Base-by-base conservation (phyloP, 2,797 vertebrate genomes). In the Micropoecilia bifurca region DNA sequence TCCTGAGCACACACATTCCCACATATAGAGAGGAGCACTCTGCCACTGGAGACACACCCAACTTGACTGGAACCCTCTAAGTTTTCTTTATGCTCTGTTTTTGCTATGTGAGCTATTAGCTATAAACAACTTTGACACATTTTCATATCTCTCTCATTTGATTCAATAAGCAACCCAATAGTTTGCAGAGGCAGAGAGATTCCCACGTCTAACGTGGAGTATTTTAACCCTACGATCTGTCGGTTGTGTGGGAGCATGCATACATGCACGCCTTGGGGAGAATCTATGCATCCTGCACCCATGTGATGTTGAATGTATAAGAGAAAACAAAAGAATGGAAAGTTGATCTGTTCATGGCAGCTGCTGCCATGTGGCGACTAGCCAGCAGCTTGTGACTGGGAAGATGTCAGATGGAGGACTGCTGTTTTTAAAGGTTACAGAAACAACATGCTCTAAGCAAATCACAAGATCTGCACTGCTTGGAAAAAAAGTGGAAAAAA, bases 341-440 rank as follows among this genome's bases (percentile, higher is more conserved):
- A 87, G 86, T 90, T 85, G 88, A 91, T 82, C 74, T 87, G 84
- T 84, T 89, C 66, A 55, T 83, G 82, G 79, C 83, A 87, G 89
- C 91, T 93, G 80, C 84, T 86, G 91, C 91, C 93, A 93, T 90
- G 87, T 95, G 95, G 94, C 85, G 66, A 88, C 85, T 86, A 86
- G 91, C 90, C 87, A 93, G 91, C 59, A 95, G 94, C 96, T 94
- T 96, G 95, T 96, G 96, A 96, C 93, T 88, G 82, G 86, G 89
- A 94, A 87, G 86, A 81, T 92, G 90, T 92, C 89, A 89, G 87
- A 93, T 82, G 80, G 84, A 95, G 92, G 86, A 89, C 87, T 86
- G 92, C 92, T 94, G 93, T 95, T 95, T 88, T 73, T 14, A 95
- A 95, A 95, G 95, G 93, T 95, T 95, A 94, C 83, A 79, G 92